Evolutionary conservation across 2,113 vertebrate species (phyloP), one percentile per base, ranked within the genome.

Genomic region (Perca schrenkii): DNA sequence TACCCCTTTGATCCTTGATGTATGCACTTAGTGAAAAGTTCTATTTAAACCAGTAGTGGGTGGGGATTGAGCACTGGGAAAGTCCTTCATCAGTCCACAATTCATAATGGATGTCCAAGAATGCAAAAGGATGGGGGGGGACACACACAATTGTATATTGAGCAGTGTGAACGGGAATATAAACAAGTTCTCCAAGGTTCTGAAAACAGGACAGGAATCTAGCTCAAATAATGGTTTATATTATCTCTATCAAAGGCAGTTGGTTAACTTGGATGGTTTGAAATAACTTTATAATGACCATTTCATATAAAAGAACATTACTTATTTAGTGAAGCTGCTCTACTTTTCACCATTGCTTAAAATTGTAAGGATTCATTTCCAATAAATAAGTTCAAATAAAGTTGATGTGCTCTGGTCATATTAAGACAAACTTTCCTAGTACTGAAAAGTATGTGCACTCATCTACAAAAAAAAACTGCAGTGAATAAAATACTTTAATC

Each of bases 1-100:
- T 64, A 66, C 52, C 46, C 40, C 14, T 74, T 58, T 56, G 21
- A 74, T 84, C 1, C 57, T 70, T 19, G 31, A 58, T 6, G 61
- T 72, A 49, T 15, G 36, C 16, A 8, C n/a, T 56, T 56, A 56
- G 52, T 74, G 64, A 64, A 50, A 60, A 53, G 46, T 67, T 77
- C 21, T 34, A 63, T 68, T 56, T 19, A 28, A 54, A 43, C 47
- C 13, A 31, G 58, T 5, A 50, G 65, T 4, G 76, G 46, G 19
- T 43, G 61, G 19, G 17, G 19, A 13, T n/a, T 43, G 19, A 63
- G 16, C 2, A 4, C 36, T 8, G 40, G n/a, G 12, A 40, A 11
- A 15, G 53, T 56, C 4, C 34, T 56, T 70, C 12, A 56, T 56
- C 13, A 31, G 53, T 40, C 25, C 13, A 49, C 69, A 34, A 61